phyloP scores from a whole-genome alignment of 53 echinoderm and acorn worm genomes.

The Crossaster papposus region DNA sequence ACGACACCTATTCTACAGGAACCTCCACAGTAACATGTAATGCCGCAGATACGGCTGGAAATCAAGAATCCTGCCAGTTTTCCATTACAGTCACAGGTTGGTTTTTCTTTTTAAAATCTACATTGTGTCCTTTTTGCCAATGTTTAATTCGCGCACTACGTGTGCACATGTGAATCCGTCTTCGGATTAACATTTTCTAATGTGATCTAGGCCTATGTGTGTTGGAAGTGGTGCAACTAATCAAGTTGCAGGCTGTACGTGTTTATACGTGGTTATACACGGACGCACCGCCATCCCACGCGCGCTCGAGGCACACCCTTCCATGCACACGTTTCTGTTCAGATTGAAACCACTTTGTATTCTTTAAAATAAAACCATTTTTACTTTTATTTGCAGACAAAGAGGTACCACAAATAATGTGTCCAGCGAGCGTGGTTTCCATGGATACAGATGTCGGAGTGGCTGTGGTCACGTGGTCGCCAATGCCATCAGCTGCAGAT shows the following conservation, averaged over 20 bases:
- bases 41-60: not conserved
- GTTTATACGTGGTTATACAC: too few relatives aligned
- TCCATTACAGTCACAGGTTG: not conserved
- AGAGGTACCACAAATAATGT: not conserved
- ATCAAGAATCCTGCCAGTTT: not conserved
- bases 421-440: not conserved
- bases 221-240: too few relatives aligned
- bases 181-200: not conserved
- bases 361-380: not conserved
- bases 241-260: too few relatives aligned
- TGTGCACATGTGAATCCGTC: too few relatives aligned
- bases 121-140: not conserved
- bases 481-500: slow-evolving; percentile 14
- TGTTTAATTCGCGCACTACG: not conserved
- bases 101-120: not conserved
- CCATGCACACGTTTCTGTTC: too few relatives aligned
- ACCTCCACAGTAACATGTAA: not conserved
- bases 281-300: too few relatives aligned
- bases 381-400: not conserved
- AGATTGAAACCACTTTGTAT: too few relatives aligned
- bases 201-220: too few relatives aligned
- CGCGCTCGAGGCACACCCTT: too few relatives aligned
- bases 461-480: not conserved
- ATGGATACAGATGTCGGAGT: not conserved
- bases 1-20: not conserved